These are phyloP conservation scores for western clawed frog (Xenopus tropicalis) DNA, from an alignment of 2,113 vertebrate genomes.

Conservation along the genomic window DNA sequence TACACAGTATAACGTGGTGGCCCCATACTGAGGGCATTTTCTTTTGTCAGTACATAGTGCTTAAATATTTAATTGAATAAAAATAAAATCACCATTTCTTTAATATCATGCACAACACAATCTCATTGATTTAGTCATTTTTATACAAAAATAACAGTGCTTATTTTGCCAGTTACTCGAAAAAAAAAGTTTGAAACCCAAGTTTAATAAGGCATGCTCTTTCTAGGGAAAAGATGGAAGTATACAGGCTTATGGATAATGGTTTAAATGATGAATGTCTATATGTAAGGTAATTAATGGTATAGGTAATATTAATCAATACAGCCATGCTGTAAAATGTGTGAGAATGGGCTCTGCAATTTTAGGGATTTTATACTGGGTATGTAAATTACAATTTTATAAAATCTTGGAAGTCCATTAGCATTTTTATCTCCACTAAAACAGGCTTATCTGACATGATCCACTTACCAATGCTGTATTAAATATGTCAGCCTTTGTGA, in stretches of 20 bases:
- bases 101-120: constrained; percentile 69
- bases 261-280: constrained; percentile 50
- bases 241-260: constrained; percentile 10
- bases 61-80: neutral
- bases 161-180: constrained; percentile 63
- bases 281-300: constrained; percentile 51
- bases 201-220: constrained; percentile 47
- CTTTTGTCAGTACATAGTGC: constrained; percentile 15
- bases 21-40: neutral
- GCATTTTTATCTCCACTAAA: no score
- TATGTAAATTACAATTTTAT: no score
- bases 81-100: constrained; percentile 46
- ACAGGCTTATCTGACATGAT: no score
- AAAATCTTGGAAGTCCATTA: no score
- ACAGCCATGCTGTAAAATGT: no score
- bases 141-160: constrained; percentile 76
- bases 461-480: no score
- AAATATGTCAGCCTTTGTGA: no score
- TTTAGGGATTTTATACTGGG: no score
- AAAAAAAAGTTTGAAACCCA: constrained; percentile 40
- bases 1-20: constrained; percentile 1
- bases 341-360: no score
- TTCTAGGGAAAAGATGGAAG: constrained; percentile 52
- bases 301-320: no score
- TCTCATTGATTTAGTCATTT: constrained; percentile 51